These are phyloP conservation scores for Drosophila azteca DNA, from an alignment of 1,140 invertebrate genomes.

Conservation along the genomic window DNA sequence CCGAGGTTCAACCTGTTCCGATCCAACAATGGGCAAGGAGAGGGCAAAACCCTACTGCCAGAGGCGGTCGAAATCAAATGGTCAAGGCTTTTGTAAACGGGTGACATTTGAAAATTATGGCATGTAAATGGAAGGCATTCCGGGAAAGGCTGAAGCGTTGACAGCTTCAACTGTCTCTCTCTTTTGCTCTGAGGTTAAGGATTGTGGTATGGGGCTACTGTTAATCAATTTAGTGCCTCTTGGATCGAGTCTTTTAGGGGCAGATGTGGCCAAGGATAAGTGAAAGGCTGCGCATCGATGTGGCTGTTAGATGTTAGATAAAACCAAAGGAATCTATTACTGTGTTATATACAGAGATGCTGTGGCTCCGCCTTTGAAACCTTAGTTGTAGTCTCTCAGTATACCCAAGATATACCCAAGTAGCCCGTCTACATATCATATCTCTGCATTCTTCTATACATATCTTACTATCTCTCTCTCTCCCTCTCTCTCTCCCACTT, in stretches of 20 bases:
- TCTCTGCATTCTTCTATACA: no score
- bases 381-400: no score
- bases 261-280: slow-evolving; percentile 71
- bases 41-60: slow-evolving; percentile 19
- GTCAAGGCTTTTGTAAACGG: slow-evolving; percentile 74
- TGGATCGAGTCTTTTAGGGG: slow-evolving; percentile 41
- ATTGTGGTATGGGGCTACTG: slow-evolving; percentile 55
- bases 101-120: slow-evolving; percentile 82
- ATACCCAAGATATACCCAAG: no score
- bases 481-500: no score
- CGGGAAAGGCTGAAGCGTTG: slow-evolving; percentile 66
- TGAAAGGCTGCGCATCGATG: slow-evolving; percentile 41
- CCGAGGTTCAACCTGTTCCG: slow-evolving; percentile 61
- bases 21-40: background rate
- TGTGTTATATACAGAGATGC: background rate
- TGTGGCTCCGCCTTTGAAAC: background rate
- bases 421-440: no score
- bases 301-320: slow-evolving; percentile 26
- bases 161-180: slow-evolving; percentile 47
- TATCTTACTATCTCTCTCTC: no score
- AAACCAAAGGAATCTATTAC: slow-evolving; percentile 3
- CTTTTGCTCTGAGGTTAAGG: background rate
- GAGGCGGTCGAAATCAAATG: slow-evolving; percentile 75
- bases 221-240: slow-evolving; percentile 76
- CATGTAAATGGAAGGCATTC: slow-evolving; percentile 80